These are phyloP conservation scores for Isotomurus palustris DNA, from an alignment of 2,888 invertebrate species.

Conservation along the genomic window DNA sequence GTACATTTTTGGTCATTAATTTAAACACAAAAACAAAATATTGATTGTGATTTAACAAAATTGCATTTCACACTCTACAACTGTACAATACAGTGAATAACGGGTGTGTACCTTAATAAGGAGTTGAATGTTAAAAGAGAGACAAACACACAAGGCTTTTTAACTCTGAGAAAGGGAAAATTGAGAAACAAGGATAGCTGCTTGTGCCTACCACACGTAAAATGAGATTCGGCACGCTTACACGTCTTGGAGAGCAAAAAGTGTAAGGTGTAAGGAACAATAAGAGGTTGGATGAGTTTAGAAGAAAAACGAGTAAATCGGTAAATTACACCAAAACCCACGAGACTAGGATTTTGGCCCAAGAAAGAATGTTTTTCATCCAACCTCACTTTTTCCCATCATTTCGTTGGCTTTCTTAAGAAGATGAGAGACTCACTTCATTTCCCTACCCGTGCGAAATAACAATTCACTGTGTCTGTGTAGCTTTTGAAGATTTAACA, in stretches of 20 bases:
- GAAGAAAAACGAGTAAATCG: constrained; percentile 29
- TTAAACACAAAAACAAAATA: not conserved
- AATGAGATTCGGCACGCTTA: constrained; percentile 44
- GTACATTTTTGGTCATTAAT: not conserved
- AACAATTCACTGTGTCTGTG: no score
- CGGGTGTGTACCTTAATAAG: no score
- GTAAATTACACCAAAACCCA: constrained; percentile 38
- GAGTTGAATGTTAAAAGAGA: not conserved
- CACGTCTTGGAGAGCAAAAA: constrained; percentile 15
- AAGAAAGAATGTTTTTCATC: not conserved
- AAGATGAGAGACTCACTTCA: not conserved
- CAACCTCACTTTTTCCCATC: not conserved
- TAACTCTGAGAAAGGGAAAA: not conserved
- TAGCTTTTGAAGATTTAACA: no score
- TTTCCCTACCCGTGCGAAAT: not conserved
- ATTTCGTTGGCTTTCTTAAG: no score
- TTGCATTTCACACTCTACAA: no score
- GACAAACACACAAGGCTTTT: not conserved
- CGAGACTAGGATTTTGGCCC: no score
- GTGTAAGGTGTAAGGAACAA: constrained; percentile 23
- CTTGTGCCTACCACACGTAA: no score
- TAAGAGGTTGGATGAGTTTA: constrained; percentile 7
- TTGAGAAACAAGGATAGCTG: no score
- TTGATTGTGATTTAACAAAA: not conserved
- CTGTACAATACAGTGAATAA: no score